These are phyloP conservation scores for Lacerta agilis DNA, from an alignment of 2,797 vertebrate genomes.

Conservation along the genomic window DNA sequence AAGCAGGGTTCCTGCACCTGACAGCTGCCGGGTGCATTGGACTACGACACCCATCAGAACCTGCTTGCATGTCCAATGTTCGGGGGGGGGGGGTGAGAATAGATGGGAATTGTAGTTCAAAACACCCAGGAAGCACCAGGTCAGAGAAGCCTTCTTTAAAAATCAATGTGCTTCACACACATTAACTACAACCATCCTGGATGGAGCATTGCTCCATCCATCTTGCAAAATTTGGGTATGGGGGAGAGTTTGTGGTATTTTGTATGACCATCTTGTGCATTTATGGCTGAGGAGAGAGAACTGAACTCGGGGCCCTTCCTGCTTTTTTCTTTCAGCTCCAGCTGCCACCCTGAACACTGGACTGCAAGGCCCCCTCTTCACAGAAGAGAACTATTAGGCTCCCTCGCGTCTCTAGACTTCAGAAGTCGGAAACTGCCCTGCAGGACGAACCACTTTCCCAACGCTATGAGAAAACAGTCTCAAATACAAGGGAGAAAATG, in stretches of 20 bases:
- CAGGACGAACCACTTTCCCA: slow-evolving; percentile 66
- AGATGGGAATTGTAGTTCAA: too few species aligned
- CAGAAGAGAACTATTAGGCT: not conserved
- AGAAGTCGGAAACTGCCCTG: not conserved
- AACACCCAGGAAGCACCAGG: too few species aligned
- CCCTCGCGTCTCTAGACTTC: not conserved
- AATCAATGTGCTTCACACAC: too few species aligned
- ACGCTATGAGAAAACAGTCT: slow-evolving; percentile 56
- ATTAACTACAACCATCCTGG: not conserved
- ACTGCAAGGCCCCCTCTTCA: not conserved
- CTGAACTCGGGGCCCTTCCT: too few species aligned
- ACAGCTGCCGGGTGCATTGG: too few species aligned
- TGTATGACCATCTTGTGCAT: not conserved
- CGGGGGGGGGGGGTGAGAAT: too few species aligned
- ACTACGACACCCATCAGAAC: too few species aligned
- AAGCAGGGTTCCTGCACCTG: too few species aligned
- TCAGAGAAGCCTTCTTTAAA: not conserved
- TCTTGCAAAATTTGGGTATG: not conserved
- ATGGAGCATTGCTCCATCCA: not conserved
- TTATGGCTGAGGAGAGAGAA: not conserved
- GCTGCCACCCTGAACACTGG: not conserved
- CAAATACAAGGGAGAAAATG: slow-evolving; percentile 54
- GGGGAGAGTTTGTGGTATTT: not conserved
- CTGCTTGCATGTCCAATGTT: too few species aligned
- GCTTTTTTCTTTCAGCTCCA: slow-evolving; percentile 31